Percentiles rank a stretch among this genome's conserved stretches.
These are phyloP conservation scores for Scleropages formosus DNA, from an alignment of 2,797 vertebrate genomes.

Conservation along the genomic window DNA sequence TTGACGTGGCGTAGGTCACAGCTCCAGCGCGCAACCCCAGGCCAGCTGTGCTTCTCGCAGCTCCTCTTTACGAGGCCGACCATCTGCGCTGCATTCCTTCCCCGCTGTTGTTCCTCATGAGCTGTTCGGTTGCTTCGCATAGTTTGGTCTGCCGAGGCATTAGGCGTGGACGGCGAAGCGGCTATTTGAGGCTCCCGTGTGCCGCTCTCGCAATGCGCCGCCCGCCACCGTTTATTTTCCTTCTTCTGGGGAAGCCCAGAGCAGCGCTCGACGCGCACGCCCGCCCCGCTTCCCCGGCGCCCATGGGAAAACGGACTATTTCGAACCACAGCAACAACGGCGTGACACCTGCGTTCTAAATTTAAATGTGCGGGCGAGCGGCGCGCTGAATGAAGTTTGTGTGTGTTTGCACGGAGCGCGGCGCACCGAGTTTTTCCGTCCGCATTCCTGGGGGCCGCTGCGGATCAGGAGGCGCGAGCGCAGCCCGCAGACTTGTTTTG, in stretches of 20 bases:
- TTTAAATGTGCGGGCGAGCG: neutral
- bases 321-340: constrained; percentile 36
- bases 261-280: constrained; percentile 14
- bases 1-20: neutral
- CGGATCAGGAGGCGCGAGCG: constrained; percentile 30
- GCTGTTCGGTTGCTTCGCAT: no score
- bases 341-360: constrained; percentile 18
- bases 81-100: constrained; percentile 44
- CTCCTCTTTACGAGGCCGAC: constrained; percentile 4
- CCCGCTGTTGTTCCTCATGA: constrained; percentile 16
- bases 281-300: neutral
- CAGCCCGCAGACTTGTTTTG: constrained; percentile 36
- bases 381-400: neutral
- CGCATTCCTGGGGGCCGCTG: constrained; percentile 50
- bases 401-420: constrained; percentile 15
- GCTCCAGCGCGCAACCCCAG: neutral
- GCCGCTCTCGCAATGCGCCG: constrained; percentile 21
- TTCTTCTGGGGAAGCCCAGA: constrained; percentile 32
- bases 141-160: constrained; percentile 55
- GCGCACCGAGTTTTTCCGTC: constrained; percentile 45
- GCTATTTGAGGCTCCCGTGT: constrained; percentile 36
- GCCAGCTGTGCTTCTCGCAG: neutral
- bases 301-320: constrained; percentile 24
- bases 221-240: constrained; percentile 43
- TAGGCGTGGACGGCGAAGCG: constrained; percentile 44